Percentiles rank a stretch among this genome's conserved stretches.
Evolutionary conservation across 2,797 vertebrate species (phyloP).

Genomic region (Botia almorhae): DNA sequence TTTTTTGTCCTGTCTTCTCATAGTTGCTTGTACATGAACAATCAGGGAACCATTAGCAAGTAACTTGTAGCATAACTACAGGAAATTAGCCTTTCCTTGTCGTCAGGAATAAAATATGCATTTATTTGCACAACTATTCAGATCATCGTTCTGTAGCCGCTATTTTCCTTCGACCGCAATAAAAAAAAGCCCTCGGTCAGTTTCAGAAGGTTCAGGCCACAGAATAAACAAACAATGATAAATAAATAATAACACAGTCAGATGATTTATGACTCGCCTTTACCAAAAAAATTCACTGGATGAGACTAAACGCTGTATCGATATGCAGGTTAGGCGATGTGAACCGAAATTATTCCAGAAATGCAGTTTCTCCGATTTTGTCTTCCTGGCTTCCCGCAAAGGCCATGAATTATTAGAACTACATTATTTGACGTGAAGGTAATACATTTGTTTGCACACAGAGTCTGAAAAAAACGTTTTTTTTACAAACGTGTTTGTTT

Average conservation of each 20-base stretch:
- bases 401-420: conserved; percentile 49
- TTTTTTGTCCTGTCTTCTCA: not conserved
- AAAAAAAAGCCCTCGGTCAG: conserved; percentile 44
- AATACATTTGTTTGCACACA: conserved; percentile 32
- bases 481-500: not conserved
- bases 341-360: conserved; percentile 36
- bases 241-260: conserved; percentile 59
- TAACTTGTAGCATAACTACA: not conserved
- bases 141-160: conserved; percentile 16
- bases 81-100: not conserved
- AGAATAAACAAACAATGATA: conserved; percentile 53
- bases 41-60: not conserved
- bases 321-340: conserved; percentile 55
- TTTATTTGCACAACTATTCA: conserved; percentile 29
- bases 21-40: conserved; percentile 25
- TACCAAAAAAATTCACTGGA: conserved; percentile 37
- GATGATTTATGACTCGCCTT: conserved; percentile 53
- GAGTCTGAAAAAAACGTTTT: conserved; percentile 5
- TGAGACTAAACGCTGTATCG: conserved; percentile 52
- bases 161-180: conserved; percentile 24
- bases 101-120: not conserved
- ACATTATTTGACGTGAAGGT: conserved; percentile 1
- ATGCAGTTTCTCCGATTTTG: conserved; percentile 36
- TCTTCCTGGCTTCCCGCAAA: conserved; percentile 41
- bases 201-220: conserved; percentile 36